A percentile compares a stretch with the other conserved stretches of the same genome.
phyloP scores from a whole-genome alignment of 2,113 vertebrate genomes.

The Poeciliopsis occidentalis region DNA sequence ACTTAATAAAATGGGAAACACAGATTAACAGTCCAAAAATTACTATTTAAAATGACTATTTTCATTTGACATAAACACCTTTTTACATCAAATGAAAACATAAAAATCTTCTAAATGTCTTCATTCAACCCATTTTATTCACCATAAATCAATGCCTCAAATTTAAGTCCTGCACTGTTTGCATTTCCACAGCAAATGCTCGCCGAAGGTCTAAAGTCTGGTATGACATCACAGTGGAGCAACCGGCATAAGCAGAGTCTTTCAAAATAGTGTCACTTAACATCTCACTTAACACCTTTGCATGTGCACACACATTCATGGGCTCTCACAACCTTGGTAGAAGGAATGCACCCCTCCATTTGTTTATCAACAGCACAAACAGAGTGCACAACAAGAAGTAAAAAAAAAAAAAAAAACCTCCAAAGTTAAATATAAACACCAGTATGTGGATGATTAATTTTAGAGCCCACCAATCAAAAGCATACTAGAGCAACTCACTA shows the following conservation, averaged over 20 bases:
- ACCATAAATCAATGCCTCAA: background rate
- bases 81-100: background rate
- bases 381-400: conserved; percentile 17
- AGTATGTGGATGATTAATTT: background rate
- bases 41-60: background rate
- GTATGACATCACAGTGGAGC: conserved; percentile 8
- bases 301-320: background rate
- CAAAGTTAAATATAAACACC: conserved; percentile 24
- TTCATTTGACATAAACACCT: background rate
- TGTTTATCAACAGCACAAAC: conserved; percentile 60
- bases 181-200: no score
- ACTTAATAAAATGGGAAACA: no score
- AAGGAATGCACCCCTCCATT: conserved; percentile 51
- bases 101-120: background rate
- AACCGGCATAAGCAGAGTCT: conserved; percentile 42
- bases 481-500: background rate
- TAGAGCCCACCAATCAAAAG: background rate
- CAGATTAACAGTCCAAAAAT: background rate
- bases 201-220: background rate
- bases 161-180: background rate
- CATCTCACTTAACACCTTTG: conserved; percentile 53
- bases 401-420: conserved; percentile 32
- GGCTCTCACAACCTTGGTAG: conserved; percentile 31
- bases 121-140: background rate
- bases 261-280: conserved; percentile 48